These are phyloP conservation scores for Tachycineta bicolor DNA, from an alignment of 2,113 vertebrate species.

Conservation along the genomic window DNA sequence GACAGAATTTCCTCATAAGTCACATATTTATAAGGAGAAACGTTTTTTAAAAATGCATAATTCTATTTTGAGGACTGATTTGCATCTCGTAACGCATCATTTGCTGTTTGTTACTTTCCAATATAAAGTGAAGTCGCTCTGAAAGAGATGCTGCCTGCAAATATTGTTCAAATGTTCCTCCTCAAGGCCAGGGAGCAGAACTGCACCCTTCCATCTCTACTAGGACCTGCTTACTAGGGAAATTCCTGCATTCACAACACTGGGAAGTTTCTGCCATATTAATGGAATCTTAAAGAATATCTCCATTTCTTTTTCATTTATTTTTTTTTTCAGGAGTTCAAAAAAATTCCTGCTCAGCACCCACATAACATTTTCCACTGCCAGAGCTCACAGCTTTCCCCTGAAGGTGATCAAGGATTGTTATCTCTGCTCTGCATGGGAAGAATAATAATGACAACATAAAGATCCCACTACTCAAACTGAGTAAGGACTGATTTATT, in stretches of 20 bases:
- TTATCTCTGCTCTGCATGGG: background rate
- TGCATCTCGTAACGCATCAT: background rate
- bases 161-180: constrained; percentile 37
- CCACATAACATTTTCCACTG: accelerated
- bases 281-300: background rate
- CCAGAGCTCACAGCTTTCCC: background rate
- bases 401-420: background rate
- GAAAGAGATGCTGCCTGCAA: background rate
- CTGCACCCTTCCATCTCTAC: background rate
- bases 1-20: background rate
- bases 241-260: background rate
- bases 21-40: background rate
- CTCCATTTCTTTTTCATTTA: background rate
- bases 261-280: background rate
- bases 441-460: background rate
- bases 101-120: background rate
- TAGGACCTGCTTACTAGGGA: background rate
- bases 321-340: background rate
- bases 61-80: background rate
- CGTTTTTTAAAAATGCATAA: background rate
- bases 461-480: background rate
- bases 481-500: background rate
- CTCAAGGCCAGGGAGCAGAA: constrained; percentile 29
- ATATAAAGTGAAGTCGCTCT: background rate
- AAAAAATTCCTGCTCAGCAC: background rate